phyloP scores from a whole-genome alignment of 2,797 vertebrate species.

The Meda fulgida region DNA sequence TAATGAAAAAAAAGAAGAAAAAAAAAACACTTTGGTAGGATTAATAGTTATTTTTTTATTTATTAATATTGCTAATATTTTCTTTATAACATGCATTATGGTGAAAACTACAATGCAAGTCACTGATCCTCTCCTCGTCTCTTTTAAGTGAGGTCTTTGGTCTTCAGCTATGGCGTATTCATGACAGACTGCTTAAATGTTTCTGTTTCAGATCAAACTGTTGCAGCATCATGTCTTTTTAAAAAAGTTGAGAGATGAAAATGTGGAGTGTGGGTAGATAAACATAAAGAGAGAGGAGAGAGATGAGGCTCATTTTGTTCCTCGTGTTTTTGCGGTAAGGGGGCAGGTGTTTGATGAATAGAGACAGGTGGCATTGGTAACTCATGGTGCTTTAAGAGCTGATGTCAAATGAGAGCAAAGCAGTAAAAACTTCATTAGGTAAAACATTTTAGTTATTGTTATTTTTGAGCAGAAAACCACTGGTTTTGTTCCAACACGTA shows the following conservation, averaged over 20 bases:
- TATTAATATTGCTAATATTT: neutral
- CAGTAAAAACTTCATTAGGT: neutral
- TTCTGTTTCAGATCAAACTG: slow-evolving; percentile 39
- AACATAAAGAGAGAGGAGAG: slow-evolving; percentile 37
- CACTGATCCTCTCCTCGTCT: neutral
- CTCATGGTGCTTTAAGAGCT: slow-evolving; percentile 19
- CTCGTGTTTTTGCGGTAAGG: slow-evolving; percentile 54
- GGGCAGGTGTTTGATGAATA: slow-evolving; percentile 58
- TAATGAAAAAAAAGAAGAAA: neutral
- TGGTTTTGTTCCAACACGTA: neutral
- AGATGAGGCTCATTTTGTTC: slow-evolving; percentile 52
- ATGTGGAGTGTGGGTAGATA: slow-evolving; percentile 39
- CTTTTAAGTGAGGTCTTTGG: neutral
- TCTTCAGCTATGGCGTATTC: neutral
- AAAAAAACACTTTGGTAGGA: neutral
- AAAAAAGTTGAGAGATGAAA: slow-evolving; percentile 56
- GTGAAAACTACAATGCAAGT: neutral
- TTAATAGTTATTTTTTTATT: neutral
- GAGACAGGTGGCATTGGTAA: slow-evolving; percentile 42
- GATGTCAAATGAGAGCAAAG: neutral
- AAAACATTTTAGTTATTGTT: neutral
- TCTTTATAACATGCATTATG: neutral
- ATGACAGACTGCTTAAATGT: slow-evolving; percentile 9
- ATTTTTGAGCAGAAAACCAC: neutral
- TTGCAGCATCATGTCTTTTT: slow-evolving; percentile 57